These are phyloP conservation scores for Meiosimyza decipiens DNA, from an alignment of 2,888 invertebrate species.

Conservation along the genomic window DNA sequence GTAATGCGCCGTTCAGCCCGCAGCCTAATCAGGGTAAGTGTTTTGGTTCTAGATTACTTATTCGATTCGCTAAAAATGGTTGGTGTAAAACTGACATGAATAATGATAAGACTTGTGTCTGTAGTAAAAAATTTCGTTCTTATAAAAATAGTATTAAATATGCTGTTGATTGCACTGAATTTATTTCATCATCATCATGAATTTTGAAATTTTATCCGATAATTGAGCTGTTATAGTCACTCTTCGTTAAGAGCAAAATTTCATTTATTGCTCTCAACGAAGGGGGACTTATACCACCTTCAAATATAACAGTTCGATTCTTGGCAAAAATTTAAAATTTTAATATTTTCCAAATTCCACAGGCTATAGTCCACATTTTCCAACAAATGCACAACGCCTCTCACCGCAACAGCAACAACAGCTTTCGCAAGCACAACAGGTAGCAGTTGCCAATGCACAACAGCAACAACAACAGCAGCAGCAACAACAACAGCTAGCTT, in stretches of 20 bases:
- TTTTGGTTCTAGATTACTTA: neutral
- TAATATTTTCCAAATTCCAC: constrained; percentile 1
- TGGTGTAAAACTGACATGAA: no score
- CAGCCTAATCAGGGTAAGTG: constrained; percentile 63
- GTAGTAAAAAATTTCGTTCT: no score
- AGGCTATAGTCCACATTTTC: constrained; percentile 63
- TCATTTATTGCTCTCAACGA: no score
- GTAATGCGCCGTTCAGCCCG: constrained; percentile 67
- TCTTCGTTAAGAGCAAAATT: no score
- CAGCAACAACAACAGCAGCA: constrained; percentile 49
- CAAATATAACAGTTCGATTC: no score
- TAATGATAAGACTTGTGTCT: no score
- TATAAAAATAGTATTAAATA: no score
- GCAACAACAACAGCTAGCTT: constrained; percentile 56
- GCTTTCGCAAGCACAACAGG: constrained; percentile 49
- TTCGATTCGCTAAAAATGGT: no score
- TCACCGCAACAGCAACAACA: constrained; percentile 65
- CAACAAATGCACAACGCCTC: constrained; percentile 62
- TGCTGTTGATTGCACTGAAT: no score
- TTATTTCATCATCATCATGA: no score
- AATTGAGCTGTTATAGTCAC: no score
- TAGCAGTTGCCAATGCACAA: constrained; percentile 48
- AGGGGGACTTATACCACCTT: no score
- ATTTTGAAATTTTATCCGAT: neutral
- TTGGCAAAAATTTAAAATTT: neutral